These are phyloP conservation scores for silkworm (Bombyx mori) DNA, from an alignment of 1,140 invertebrate genomes.

Conservation along the genomic window DNA sequence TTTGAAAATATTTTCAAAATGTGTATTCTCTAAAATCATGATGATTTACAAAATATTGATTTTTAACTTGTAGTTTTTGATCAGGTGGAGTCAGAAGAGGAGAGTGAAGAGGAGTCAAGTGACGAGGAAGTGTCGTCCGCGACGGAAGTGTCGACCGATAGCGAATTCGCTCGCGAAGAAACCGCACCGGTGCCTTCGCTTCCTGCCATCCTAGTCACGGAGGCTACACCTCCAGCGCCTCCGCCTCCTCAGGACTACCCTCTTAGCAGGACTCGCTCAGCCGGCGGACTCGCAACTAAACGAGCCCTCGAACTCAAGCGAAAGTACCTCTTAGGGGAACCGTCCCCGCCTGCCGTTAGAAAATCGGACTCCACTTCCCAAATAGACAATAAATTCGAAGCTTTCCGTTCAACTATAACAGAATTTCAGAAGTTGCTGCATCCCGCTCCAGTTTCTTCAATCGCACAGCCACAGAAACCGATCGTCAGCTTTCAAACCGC, in stretches of 20 bases:
- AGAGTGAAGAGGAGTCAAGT: constrained; percentile 75
- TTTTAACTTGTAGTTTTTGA: neutral
- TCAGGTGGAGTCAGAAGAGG: constrained; percentile 75
- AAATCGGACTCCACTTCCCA: constrained; percentile 90
- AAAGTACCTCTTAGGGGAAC: constrained; percentile 82
- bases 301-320: constrained; percentile 88
- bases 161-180: constrained; percentile 89
- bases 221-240: constrained; percentile 48
- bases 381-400: constrained; percentile 86
- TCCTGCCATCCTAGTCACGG: constrained; percentile 43
- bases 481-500: constrained; percentile 46
- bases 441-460: constrained; percentile 75
- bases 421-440: constrained; percentile 90
- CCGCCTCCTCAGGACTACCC: constrained; percentile 79
- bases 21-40: no score
- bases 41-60: no score
- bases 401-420: constrained; percentile 86
- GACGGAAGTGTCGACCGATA: constrained; percentile 92
- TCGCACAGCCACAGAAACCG: constrained; percentile 28
- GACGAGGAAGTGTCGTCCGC: constrained; percentile 84
- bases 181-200: constrained; percentile 75
- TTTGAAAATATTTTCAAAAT: no score
- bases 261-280: constrained; percentile 85
- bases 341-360: constrained; percentile 75
- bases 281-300: constrained; percentile 88